These are phyloP conservation scores for Acyrthosiphon pisum DNA, from an alignment of 1,140 invertebrate species.

Conservation along the genomic window DNA sequence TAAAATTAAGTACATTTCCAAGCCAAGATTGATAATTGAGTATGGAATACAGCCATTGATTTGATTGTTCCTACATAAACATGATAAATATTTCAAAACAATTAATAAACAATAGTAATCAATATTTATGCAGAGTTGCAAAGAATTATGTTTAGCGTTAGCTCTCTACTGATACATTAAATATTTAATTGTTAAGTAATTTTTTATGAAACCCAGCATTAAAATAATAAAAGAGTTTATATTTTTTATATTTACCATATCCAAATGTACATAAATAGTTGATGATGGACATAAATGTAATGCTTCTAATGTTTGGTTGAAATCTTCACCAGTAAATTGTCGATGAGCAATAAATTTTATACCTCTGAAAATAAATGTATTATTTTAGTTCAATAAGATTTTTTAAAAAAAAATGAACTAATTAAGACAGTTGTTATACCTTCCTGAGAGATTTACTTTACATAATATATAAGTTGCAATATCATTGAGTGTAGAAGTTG, in stretches of 20 bases:
- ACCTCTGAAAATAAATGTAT: background rate
- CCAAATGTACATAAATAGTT: constrained; percentile 17
- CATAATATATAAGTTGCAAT: background rate
- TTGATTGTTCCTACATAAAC: background rate
- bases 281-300: constrained; percentile 37
- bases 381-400: background rate
- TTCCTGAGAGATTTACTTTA: background rate
- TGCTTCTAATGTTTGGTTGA: background rate
- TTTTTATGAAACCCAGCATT: background rate
- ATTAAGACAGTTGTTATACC: background rate
- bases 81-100: background rate
- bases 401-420: background rate
- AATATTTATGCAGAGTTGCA: background rate
- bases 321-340: constrained; percentile 33
- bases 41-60: background rate
- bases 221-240: background rate
- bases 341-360: constrained; percentile 43
- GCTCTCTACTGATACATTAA: background rate
- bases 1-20: background rate
- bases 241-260: background rate
- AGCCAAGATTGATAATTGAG: background rate
- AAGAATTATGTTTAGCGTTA: background rate
- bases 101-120: background rate
- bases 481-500: background rate
- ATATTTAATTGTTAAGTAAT: background rate